A percentile compares a stretch with the other conserved stretches of the same genome.
These are phyloP conservation scores for Porites lutea DNA, from an alignment of 64 coral and sea anemone species.

Conservation along the genomic window DNA sequence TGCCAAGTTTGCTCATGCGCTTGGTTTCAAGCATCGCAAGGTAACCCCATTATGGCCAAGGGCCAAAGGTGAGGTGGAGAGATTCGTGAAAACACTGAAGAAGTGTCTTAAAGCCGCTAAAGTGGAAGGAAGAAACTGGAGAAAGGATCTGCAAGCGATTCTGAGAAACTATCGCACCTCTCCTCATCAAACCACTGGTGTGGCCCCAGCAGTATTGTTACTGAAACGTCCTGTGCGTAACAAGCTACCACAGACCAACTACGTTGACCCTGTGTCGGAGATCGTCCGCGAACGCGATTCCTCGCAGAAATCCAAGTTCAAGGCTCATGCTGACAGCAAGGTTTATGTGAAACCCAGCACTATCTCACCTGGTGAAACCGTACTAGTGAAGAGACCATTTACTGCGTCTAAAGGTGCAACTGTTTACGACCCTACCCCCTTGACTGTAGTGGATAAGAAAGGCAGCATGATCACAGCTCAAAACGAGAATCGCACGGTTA, in stretches of 20 bases:
- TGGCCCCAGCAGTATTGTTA: neutral
- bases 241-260: constrained; percentile 9
- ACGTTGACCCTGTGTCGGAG: neutral
- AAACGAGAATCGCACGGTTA: too few species aligned
- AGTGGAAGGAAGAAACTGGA: neutral
- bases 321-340: too few species aligned
- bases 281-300: too few species aligned
- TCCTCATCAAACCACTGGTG: neutral
- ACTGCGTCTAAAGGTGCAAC: too few species aligned
- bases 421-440: too few species aligned
- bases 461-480: too few species aligned
- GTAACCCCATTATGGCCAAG: constrained; percentile 32
- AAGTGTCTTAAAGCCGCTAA: constrained; percentile 17
- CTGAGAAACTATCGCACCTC: neutral
- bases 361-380: too few species aligned
- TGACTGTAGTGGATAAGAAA: too few species aligned
- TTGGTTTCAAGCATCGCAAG: constrained; percentile 2
- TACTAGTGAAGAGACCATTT: too few species aligned
- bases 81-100: constrained; percentile 15
- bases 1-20: constrained; percentile 22
- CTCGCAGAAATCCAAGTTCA: too few species aligned
- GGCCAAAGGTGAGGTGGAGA: neutral
- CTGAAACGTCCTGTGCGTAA: constrained; percentile 1
- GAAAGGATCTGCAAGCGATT: neutral
- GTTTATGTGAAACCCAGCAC: too few species aligned